Conservation (phyloP, 2,888 invertebrate species). For the Hedychridium roseum region DNA sequence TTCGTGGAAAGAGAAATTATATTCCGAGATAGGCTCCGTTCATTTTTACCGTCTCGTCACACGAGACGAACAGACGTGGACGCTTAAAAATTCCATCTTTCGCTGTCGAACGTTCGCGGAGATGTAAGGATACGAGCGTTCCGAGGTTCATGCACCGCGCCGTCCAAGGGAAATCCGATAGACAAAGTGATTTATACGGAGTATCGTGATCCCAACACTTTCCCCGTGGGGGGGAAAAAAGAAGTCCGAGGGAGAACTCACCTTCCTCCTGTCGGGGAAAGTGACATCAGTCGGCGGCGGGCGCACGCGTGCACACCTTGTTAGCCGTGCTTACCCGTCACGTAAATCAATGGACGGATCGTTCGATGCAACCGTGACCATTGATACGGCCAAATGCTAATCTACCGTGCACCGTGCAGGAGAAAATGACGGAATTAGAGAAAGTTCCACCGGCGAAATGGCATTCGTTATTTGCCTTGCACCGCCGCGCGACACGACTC, state of each 20-base stretch:
- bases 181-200: too few relatives aligned
- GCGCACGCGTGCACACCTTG: slow-evolving; percentile 44
- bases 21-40: too few relatives aligned
- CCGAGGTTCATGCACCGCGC: too few relatives aligned
- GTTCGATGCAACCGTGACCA: slow-evolving; percentile 29
- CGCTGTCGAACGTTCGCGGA: too few relatives aligned
- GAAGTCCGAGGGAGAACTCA: slow-evolving; percentile 38
- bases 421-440: slow-evolving; percentile 4
- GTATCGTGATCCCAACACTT: too few relatives aligned
- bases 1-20: slow-evolving; percentile 22
- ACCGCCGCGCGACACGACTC: too few relatives aligned
- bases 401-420: slow-evolving; percentile 8
- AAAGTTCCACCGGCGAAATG: slow-evolving; percentile 5
- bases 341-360: slow-evolving; percentile 36
- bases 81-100: too few relatives aligned
- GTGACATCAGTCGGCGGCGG: slow-evolving; percentile 51
- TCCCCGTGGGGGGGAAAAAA: slow-evolving; percentile 34
- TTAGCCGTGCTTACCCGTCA: slow-evolving; percentile 34
- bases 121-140: too few relatives aligned
- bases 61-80: too few relatives aligned
- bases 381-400: slow-evolving; percentile 26
- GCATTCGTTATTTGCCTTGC: too few relatives aligned
- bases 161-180: too few relatives aligned
- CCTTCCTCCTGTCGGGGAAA: slow-evolving; percentile 53
- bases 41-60: too few relatives aligned